Percentiles rank a stretch among this genome's conserved stretches.
phyloP scores from a whole-genome alignment of 1,140 invertebrate genomes.

The Globodera rostochiensis region DNA sequence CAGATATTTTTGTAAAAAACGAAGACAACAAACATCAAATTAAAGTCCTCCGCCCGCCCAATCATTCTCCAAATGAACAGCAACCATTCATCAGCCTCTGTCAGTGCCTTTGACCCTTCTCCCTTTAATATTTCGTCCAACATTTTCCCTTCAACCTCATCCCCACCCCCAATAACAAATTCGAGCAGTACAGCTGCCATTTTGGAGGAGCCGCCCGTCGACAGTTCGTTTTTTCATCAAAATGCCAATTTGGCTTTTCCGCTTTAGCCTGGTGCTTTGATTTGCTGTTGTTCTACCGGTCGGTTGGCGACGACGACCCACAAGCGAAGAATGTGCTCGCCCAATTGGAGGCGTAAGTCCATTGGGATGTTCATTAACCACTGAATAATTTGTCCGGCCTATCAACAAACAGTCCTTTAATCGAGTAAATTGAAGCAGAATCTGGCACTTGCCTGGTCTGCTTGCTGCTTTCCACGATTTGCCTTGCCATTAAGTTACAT shows the following conservation, averaged over 20 bases:
- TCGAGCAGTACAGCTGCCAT: not conserved
- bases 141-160: not conserved
- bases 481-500: conserved; percentile 44
- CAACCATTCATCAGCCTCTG: not conserved
- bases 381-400: no score
- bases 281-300: conserved; percentile 49
- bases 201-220: not conserved
- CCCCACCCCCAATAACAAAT: not conserved
- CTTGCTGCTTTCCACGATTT: conserved; percentile 26
- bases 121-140: not conserved
- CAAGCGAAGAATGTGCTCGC: conserved; percentile 44
- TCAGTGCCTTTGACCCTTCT: not conserved
- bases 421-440: no score
- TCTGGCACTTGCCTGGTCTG: no score
- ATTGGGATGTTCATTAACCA: not conserved
- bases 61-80: not conserved
- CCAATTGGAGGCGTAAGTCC: conserved; percentile 53
- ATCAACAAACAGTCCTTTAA: no score
- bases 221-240: not conserved
- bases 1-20: no score
- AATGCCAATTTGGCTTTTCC: not conserved
- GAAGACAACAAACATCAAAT: no score
- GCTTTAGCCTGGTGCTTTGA: conserved; percentile 50
- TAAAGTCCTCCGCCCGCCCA: no score
- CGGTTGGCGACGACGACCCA: conserved; percentile 45